Conservation (phyloP, 2,113 vertebrate genomes). For the Neogale vison region DNA sequence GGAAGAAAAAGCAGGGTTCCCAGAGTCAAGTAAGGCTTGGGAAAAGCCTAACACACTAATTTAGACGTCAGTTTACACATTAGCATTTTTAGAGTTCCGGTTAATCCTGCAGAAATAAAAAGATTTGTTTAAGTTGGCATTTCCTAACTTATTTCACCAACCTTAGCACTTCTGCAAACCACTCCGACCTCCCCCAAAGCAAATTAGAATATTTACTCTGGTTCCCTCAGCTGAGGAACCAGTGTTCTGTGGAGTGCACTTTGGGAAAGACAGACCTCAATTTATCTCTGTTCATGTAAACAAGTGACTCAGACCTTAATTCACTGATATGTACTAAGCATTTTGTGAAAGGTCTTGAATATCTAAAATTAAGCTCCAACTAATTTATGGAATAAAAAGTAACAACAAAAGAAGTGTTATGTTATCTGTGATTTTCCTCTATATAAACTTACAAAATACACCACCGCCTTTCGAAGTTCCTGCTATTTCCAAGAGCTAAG, state of each 20-base stretch:
- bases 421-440: not conserved
- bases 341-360: constrained; percentile 12
- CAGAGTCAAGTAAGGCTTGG: not conserved
- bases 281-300: not conserved
- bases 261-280: not conserved
- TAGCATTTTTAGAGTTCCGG: not conserved
- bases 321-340: not conserved
- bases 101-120: not conserved
- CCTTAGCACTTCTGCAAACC: not conserved
- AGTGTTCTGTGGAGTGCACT: not conserved
- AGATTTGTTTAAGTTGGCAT: not conserved
- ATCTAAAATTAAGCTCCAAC: not conserved
- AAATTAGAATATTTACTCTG: not conserved
- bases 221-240: not conserved
- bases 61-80: not conserved
- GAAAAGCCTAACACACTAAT: not conserved
- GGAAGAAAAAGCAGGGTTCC: not conserved
- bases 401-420: not conserved
- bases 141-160: not conserved
- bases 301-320: not conserved
- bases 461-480: not conserved
- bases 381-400: not conserved
- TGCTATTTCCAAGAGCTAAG: not conserved
- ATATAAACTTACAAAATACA: not conserved
- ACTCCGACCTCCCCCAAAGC: not conserved